Evolutionary conservation across 30 jellyfish, hydroid and myxozoan genomes (phyloP).

Genomic region (Aurelia aurita): DNA sequence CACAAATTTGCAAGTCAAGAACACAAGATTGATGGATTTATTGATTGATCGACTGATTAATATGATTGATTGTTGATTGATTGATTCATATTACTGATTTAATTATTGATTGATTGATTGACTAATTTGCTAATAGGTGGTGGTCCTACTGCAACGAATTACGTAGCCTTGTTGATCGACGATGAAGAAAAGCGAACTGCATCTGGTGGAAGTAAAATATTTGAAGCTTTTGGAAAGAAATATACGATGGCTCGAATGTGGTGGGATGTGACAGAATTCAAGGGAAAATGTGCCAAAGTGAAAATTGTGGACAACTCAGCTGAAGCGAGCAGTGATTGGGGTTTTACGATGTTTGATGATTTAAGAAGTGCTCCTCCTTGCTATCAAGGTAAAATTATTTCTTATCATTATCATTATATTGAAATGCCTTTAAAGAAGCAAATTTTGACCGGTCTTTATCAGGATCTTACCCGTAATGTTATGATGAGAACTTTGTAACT

Average conservation of each 20-base stretch:
- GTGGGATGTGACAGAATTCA: constrained; percentile 8
- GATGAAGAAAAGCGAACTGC: neutral
- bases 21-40: too few species aligned
- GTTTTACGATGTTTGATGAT: constrained; percentile 2
- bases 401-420: too few species aligned
- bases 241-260: neutral
- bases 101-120: too few species aligned
- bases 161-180: neutral
- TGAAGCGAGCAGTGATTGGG: neutral
- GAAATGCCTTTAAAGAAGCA: too few species aligned
- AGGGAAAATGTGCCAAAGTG: neutral
- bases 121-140: too few species aligned
- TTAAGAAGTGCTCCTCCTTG: constrained; percentile 17
- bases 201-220: neutral
- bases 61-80: too few species aligned
- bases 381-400: neutral
- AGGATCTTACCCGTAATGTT: too few species aligned
- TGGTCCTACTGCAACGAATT: neutral
- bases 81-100: too few species aligned
- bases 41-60: too few species aligned
- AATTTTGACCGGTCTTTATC: too few species aligned
- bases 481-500: too few species aligned
- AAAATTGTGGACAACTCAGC: neutral
- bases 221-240: neutral
- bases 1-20: too few species aligned